Conservation (phyloP, 2,888 invertebrate species). For the Dasysyrphus albostriatus region DNA sequence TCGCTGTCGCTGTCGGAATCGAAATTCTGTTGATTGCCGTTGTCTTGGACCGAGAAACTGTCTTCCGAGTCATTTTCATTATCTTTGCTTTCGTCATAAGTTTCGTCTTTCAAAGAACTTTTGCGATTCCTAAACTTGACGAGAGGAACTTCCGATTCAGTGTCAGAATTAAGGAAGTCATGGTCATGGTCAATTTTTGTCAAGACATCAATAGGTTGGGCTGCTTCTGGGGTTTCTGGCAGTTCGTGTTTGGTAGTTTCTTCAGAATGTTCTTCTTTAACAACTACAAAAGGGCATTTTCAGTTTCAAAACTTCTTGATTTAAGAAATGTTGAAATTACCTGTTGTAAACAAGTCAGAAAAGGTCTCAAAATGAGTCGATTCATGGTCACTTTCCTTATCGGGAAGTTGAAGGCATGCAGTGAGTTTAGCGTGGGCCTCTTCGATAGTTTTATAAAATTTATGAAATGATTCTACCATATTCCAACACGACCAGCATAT, state of each 20-base stretch:
- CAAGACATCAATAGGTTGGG: neutral
- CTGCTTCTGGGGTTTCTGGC: neutral
- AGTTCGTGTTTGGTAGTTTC: constrained; percentile 8
- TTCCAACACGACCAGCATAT: constrained; percentile 79
- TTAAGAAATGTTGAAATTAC: constrained; percentile 20
- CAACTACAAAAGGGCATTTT: constrained; percentile 22
- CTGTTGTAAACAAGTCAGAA: constrained; percentile 58
- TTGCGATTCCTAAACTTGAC: neutral
- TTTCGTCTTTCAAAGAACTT: constrained; percentile 3
- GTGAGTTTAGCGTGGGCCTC: constrained; percentile 75
- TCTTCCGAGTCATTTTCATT: constrained; percentile 7
- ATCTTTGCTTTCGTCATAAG: neutral
- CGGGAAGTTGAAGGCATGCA: neutral
- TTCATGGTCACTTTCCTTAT: constrained; percentile 8
- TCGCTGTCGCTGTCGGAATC: constrained; percentile 14
- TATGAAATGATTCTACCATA: constrained; percentile 78
- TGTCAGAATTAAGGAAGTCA: neutral
- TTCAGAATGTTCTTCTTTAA: constrained; percentile 26
- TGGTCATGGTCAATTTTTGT: neutral
- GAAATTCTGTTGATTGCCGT: neutral
- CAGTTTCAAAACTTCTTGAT: neutral
- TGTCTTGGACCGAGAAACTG: neutral
- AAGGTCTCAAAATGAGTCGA: constrained; percentile 43
- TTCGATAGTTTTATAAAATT: constrained; percentile 79
- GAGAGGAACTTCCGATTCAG: constrained; percentile 21